Evolutionary conservation across 2,113 vertebrate genomes (phyloP), one percentile per base, ranked within the genome.

Genomic region (Hassar affinis): DNA sequence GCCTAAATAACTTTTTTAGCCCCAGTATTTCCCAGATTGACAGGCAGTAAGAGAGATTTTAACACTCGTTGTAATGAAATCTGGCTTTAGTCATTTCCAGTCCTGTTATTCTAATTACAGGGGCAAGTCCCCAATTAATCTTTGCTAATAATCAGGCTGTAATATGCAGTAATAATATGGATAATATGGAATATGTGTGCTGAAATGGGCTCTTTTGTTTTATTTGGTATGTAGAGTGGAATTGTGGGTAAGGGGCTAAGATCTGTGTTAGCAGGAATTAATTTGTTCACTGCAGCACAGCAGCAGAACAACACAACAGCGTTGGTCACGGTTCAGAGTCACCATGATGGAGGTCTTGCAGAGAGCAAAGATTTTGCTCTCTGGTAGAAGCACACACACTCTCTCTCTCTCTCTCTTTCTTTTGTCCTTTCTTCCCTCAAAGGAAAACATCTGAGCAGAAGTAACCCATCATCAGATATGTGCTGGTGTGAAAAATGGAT

Each of bases 401-500:
- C 52, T 30, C 38, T 72, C 35, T 72, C 66, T 72, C 35, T 72
- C 25, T 54, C 25, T 59, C 52, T 71, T 80, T 49, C 38, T 20
- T 15, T 74, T 59, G 56, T 51, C 59, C 62, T 62, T 57, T 78
- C 62, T 74, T 85, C 84, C 84, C 76, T 52, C 87, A 78, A 81
- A 78, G 3, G 66, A 64, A 22, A 84, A 80, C 51, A 27, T 30
- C 30, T 25, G 61, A 75, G 35, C 35, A 75, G 45, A 75, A 89
- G 84, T 74, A 86, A 89, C 87, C 88, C 20, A 85, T 91, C 90
- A 91, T 89, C 90, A 88, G 75, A 89, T 88, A 85, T 86, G 75
- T 78, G 42, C 80, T 77, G 30, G 69, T 78, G 84, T 71, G 84
- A 81, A 85, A 85, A 87, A 75, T 42, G 27, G 61, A 78, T 84